Evolutionary conservation across 2,888 invertebrate species (phyloP), one percentile per base, ranked within the genome.

Genomic region (Thecocarcelia acutangulata): DNA sequence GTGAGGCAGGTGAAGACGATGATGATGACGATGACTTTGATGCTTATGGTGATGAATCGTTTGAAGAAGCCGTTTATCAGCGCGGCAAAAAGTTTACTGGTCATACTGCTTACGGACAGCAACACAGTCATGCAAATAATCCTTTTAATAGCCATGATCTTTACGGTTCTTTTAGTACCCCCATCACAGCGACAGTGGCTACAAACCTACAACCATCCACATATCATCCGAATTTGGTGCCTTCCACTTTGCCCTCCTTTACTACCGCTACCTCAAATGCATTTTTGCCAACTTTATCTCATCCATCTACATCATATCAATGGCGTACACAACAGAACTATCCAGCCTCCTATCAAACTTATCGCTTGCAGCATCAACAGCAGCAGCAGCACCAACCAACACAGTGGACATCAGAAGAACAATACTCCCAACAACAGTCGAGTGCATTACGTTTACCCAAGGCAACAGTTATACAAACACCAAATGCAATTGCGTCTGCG

Each of bases 111-210:
- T 86, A 88, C 24, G 88, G 75, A 17, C 86, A 87, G 0, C 68
- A 87, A 0, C 68, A 79, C 19, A 86, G 83, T 4, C 86, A 87
- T 2, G 84, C 83, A 40, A 84, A 83, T 2, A 87, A 85, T 50
- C 86, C 85, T 4, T 66, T 87, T 21, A 84, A 84, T 12, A 56
- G 63, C 83, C 84, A 74, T 48, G 72, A 83, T 54, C 69, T 83
- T 12, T 86, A 85, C 46, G 84, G 84, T 54, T 80, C 85, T 5
- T 86, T 84, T 73, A 84, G 40, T 58, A 80, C 83, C 54, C 80
- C 75, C 21, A 17, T 82, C 42, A 70, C 84, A 13, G 75, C 84
- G n/a, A 84, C 83, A 19, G 68, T 79, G 48, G 80, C 81, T 12
- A 73, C 81, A 28, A 54, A 72, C 17, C 2, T 52, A 56, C 68